Evolutionary conservation across 2,888 invertebrate genomes (phyloP).

Genomic region (Thalpophila matura): DNA sequence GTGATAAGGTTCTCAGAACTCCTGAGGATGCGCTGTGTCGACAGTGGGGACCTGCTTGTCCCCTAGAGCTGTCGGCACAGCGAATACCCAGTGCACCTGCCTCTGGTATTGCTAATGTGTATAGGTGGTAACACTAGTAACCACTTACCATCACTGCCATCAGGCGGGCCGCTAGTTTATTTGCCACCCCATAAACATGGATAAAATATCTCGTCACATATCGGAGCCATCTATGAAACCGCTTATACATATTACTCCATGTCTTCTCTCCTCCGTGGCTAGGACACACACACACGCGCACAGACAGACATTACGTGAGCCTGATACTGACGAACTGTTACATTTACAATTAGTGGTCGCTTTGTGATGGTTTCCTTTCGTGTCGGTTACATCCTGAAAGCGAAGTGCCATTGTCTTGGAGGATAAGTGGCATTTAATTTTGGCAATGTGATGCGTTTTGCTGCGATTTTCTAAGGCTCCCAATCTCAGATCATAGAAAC

Average conservation of each 20-base stretch:
- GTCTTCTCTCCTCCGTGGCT: background rate
- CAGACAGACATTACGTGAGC: conserved; percentile 27
- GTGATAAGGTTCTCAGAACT: no score
- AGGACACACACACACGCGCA: background rate
- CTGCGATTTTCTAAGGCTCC: background rate
- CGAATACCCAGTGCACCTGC: no score
- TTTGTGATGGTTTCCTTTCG: conserved; percentile 31
- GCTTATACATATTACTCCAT: conserved; percentile 15
- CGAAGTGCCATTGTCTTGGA: conserved; percentile 29
- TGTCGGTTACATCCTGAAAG: conserved; percentile 37
- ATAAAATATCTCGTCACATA: background rate
- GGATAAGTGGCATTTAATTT: conserved; percentile 3
- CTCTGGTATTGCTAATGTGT: no score
- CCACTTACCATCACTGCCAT: no score
- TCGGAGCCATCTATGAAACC: no score
- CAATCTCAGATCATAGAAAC: no score
- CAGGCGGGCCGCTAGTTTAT: no score
- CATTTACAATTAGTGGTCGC: conserved; percentile 43
- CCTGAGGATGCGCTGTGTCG: no score
- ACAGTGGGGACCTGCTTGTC: no score
- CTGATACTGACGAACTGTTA: conserved; percentile 29
- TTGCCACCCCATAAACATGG: background rate
- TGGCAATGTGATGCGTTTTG: conserved; percentile 17
- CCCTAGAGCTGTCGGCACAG: no score
- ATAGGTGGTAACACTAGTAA: no score